Evolutionary conservation across 2,888 invertebrate genomes (phyloP), one percentile per base, ranked within the genome.

Genomic region (Agrochola litura): DNA sequence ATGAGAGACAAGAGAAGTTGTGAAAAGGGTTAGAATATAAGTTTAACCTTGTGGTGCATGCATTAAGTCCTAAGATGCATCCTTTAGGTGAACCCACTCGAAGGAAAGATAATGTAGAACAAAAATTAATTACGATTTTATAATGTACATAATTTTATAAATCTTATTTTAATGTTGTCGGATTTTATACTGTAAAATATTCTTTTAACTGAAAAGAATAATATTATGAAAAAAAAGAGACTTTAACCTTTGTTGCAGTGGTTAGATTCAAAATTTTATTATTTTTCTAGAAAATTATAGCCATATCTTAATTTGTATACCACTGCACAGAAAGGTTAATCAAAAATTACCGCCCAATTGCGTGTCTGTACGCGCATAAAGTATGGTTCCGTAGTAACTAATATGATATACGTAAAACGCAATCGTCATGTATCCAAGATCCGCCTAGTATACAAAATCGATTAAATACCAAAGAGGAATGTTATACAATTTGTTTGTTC

Each of bases 211-310:
- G 14, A 65, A 73, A 78, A 70, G 30, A 75, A 83, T 58, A 56
- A 60, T 67, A 14, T 74, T 76, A 75, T 76, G 25, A 72, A 77
- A 63, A 68, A 68, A 76, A 65, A 70, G n/a, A 84, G 84, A 84
- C 84, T 84, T 84, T 82, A 84, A 76, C 82, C 79, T 84, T 82
- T 82, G 60, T 52, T 73, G 85, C 82, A 79, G 85, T 84, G 84
- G 84, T 85, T 82, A 82, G 60, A 58, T 75, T 67, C 72, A 69
- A 75, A 74, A 74, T 75, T 70, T 54, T 49, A 60, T 69, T 81
- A 65, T 65, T 81, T 52, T 46, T 85, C 12, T 78, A 85, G 83
- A 56, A 73, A 85, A 85, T 73, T 75, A 73, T 84, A 78, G 72
- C 70, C 74, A 60, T 78, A 81, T 71, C 4, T 68, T 77, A 68